Base-by-base conservation (phyloP, 2,888 invertebrate genomes). In the Sturmia bella region DNA sequence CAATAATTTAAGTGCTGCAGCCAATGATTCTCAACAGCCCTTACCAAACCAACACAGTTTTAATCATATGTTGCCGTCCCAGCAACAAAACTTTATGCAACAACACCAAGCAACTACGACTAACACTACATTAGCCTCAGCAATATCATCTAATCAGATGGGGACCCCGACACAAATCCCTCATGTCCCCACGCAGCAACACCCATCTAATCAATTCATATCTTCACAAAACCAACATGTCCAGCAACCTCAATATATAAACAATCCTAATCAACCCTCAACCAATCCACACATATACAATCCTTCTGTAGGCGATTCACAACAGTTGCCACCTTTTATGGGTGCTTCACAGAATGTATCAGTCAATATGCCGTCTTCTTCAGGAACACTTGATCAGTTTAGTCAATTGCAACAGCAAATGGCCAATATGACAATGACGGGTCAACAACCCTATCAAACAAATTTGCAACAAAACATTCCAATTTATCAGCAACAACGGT, bases 401-500 rank as follows among this genome's bases (percentile, higher is more conserved):
- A 87, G 83, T 74, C 88, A 88, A 83, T 81, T 89, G 73, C 89
- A 88, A 76, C 88, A 88, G 45, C 89, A 89, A 85, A 88, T 89
- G 88, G 86, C 88, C 13, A 86, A 86, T 59, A 88, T 88, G 85
- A 85, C 88, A 3, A 85, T 89, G 85, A 80, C 84, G 19, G 79
- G 82, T 13, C 72, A 86, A 84, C 87, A 86, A 74, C 85, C 86
- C 17, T 86, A 87, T 80, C 85, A 86, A 76, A 87, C 89, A 73
- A 89, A 87, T 70, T 87, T 88, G 85, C 87, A 89, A 83, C 87
- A 89, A 80, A 90, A 90, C 89, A 91, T 91, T 90, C 91, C 91
- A 85, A 88, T 91, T 81, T 91, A 90, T 85, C 90, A 91, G 85
- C 91, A 91, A 85, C 91, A 91, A 86, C 90, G 91, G 89, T 91